Base-by-base conservation (phyloP, 2,888 invertebrate genomes). In the Stenodera caucasica region DNA sequence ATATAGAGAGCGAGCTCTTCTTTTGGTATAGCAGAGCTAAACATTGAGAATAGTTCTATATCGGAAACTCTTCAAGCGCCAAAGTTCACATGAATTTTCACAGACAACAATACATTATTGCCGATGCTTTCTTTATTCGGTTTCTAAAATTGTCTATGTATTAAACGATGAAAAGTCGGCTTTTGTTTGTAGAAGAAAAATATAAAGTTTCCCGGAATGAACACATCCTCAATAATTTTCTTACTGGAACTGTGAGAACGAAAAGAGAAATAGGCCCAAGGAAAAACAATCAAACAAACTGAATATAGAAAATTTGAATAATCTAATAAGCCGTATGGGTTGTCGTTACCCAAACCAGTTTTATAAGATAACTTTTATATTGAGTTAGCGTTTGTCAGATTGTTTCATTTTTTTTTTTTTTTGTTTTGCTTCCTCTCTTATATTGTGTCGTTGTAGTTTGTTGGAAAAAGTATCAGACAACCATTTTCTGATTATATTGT, bases 301-400 rank as follows among this genome's bases (percentile, higher is more conserved):
- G 65, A 68, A 71, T 69, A 68, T 68, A 53, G 53, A 67, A 68
- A 73, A 71, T 73, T 69, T 70, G 70, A 70, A 70, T 73, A 73
- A 73, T 69, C 65, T 64, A 72, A 72, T 73, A 67, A 71, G 61
- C 57, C 57, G 61, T 64, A 69, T 67, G 67, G 53, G 58, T 63
- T 61, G 63, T 63, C 66, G 57, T 58, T 60, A 55, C 58, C 57
- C 57, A 59, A 54, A 56, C 58, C 51, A 60, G 57, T 52, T 67
- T 58, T 63, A 50, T 65, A 50, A 69, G 70, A 71, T 72, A 75
- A 75, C 72, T 72, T 74, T 73, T 72, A 67, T 71, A 74, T 74
- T 71, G 69, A 73, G 72, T 75, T 75, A 72, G 69, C 63, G 61
- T 65, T 64, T n/a, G 66, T 68, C 68, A 70, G 73, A 74, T 73